phyloP scores from a whole-genome alignment of 2,888 invertebrate species.

The Cryptus viduatorius region DNA sequence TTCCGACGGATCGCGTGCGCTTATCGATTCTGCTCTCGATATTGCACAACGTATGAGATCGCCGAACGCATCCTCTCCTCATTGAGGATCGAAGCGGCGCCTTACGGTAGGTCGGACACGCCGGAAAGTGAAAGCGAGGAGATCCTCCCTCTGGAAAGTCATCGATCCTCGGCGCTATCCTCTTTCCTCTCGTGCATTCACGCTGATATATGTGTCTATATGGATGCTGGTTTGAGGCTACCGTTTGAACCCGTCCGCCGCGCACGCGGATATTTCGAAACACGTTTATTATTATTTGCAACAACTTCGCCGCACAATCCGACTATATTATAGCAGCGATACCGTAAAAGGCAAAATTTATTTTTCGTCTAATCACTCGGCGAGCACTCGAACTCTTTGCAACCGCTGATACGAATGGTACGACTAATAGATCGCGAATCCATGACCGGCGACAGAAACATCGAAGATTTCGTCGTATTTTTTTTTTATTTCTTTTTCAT shows the following conservation, averaged over 20 bases:
- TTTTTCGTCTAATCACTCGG: background rate
- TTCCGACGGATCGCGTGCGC: background rate
- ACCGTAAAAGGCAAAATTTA: background rate
- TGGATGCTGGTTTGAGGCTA: conserved; percentile 21
- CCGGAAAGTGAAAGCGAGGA: conserved; percentile 75
- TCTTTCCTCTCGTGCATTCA: conserved; percentile 48
- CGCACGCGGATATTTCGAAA: conserved; percentile 55
- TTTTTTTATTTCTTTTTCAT: background rate
- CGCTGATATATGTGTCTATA: conserved; percentile 8
- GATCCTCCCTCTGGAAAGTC: conserved; percentile 70
- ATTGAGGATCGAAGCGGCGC: conserved; percentile 70
- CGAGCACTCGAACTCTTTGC: background rate
- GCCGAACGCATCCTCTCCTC: conserved; percentile 45
- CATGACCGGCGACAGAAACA: background rate
- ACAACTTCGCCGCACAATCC: conserved; percentile 4
- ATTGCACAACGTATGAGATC: conserved; percentile 37
- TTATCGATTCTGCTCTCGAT: conserved; percentile 7
- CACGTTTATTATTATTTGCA: conserved; percentile 27
- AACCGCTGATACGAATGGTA: background rate
- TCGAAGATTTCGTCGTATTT: background rate
- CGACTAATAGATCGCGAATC: background rate
- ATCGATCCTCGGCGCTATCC: conserved; percentile 68
- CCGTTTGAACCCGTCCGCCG: conserved; percentile 25
- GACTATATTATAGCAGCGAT: conserved; percentile 1
- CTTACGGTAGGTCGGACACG: conserved; percentile 75